These are phyloP conservation scores for Nymphicus hollandicus DNA, from an alignment of 2,113 vertebrate species.

Conservation along the genomic window DNA sequence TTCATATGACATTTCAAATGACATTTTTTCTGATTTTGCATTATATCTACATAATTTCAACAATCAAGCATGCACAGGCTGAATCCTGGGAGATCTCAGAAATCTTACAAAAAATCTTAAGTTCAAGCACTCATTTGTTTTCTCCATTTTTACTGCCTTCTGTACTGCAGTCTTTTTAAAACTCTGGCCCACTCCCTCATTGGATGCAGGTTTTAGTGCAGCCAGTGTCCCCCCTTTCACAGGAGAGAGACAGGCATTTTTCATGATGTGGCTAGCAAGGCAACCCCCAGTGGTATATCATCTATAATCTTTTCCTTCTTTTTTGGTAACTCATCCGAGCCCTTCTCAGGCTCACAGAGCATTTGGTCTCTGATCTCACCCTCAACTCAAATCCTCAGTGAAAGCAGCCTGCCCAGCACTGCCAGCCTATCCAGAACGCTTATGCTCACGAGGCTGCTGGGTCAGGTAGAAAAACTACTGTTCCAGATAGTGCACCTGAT, in stretches of 20 bases:
- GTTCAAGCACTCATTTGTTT: neutral
- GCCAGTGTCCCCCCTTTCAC: neutral
- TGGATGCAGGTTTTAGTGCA: neutral
- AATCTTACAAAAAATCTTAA: neutral
- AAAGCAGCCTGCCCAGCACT: neutral
- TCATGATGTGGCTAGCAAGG: neutral
- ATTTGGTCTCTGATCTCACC: neutral
- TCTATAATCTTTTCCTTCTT: neutral
- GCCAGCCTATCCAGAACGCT: neutral
- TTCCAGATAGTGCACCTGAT: neutral
- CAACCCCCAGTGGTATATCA: neutral
- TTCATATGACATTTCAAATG: neutral
- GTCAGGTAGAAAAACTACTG: neutral
- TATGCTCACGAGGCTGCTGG: accelerated
- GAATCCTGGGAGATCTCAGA: neutral
- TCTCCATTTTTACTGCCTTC: neutral
- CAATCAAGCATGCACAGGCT: neutral
- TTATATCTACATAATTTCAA: neutral
- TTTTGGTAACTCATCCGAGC: neutral
- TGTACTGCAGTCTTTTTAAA: neutral
- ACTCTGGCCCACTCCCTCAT: neutral
- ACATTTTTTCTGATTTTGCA: neutral
- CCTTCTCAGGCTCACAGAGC: neutral
- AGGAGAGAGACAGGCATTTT: neutral
- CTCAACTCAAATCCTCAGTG: neutral